Evolutionary conservation across 2,888 invertebrate genomes (phyloP).

Genomic region (Caenorhabditis becei): DNA sequence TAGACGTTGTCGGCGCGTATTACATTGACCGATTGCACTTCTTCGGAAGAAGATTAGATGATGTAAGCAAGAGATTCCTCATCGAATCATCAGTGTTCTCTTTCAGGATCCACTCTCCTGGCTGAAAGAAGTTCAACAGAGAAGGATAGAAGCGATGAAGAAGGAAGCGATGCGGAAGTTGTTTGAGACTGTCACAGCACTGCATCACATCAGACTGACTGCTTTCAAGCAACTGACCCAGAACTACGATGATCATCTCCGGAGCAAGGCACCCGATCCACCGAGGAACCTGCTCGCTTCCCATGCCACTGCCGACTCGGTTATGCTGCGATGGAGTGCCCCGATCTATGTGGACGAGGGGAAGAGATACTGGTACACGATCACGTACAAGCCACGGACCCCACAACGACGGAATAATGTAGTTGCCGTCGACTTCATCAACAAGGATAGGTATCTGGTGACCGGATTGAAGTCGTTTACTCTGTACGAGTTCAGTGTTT

Average conservation of each 20-base stretch:
- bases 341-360: constrained; percentile 76
- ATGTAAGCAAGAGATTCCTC: constrained; percentile 53
- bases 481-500: constrained; percentile 79
- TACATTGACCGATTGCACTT: constrained; percentile 81
- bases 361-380: constrained; percentile 80
- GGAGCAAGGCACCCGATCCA: constrained; percentile 67
- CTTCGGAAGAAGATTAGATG: constrained; percentile 79
- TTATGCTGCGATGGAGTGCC: constrained; percentile 77
- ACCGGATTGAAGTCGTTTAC: constrained; percentile 76
- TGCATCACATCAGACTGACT: constrained; percentile 77
- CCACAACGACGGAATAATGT: constrained; percentile 76
- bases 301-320: constrained; percentile 80
- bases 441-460: constrained; percentile 75
- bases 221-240: constrained; percentile 68
- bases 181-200: constrained; percentile 80
- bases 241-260: constrained; percentile 62
- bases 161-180: constrained; percentile 81
- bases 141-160: constrained; percentile 80
- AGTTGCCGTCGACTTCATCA: constrained; percentile 79
- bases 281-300: constrained; percentile 74
- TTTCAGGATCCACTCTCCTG: constrained; percentile 78
- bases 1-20: constrained; percentile 91
- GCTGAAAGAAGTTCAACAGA: constrained; percentile 81
- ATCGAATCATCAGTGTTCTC: neutral
- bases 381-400: constrained; percentile 78